Evolutionary conservation across 2,888 invertebrate species (phyloP).

Genomic region (Noctuana brunneofusca): DNA sequence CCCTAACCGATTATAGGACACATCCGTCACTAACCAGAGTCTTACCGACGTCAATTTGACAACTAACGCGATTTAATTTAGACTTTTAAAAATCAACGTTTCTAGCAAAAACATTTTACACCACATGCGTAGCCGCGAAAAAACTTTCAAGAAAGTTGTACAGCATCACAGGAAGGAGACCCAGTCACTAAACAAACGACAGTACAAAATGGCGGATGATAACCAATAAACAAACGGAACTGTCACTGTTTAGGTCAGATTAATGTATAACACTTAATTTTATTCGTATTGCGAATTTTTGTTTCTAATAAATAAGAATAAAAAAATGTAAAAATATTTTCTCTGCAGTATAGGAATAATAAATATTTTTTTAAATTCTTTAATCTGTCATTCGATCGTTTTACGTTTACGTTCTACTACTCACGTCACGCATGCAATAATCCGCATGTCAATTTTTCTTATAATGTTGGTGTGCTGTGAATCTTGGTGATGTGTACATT

Average conservation of each 20-base stretch:
- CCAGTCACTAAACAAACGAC: slow-evolving; percentile 82
- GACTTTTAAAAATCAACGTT: slow-evolving; percentile 68
- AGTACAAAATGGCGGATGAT: slow-evolving; percentile 83
- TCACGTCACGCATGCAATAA: slow-evolving; percentile 52
- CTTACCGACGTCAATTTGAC: slow-evolving; percentile 75
- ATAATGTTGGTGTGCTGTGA: slow-evolving; percentile 22
- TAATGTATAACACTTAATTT: slow-evolving; percentile 57
- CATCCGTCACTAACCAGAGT: slow-evolving; percentile 79
- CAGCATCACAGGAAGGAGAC: slow-evolving; percentile 71
- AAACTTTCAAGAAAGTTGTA: slow-evolving; percentile 66
- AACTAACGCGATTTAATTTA: slow-evolving; percentile 73
- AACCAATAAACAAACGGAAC: slow-evolving; percentile 82
- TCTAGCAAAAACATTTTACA: slow-evolving; percentile 78
- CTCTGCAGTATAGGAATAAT: slow-evolving; percentile 63
- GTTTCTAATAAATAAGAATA: slow-evolving; percentile 61
- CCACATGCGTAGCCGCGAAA: slow-evolving; percentile 69
- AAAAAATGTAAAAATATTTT: slow-evolving; percentile 73
- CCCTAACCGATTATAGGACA: slow-evolving; percentile 82
- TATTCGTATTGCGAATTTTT: slow-evolving; percentile 47
- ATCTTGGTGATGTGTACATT: slow-evolving; percentile 23
- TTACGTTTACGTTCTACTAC: slow-evolving; percentile 68
- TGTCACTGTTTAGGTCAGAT: slow-evolving; percentile 65
- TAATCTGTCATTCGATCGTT: slow-evolving; percentile 77
- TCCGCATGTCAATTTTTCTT: slow-evolving; percentile 44
- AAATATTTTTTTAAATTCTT: slow-evolving; percentile 65